Percentiles rank a stretch among this genome's conserved stretches.
These are phyloP conservation scores for Mesocricetus auratus DNA, from an alignment of 2,113 vertebrate genomes.

Conservation along the genomic window DNA sequence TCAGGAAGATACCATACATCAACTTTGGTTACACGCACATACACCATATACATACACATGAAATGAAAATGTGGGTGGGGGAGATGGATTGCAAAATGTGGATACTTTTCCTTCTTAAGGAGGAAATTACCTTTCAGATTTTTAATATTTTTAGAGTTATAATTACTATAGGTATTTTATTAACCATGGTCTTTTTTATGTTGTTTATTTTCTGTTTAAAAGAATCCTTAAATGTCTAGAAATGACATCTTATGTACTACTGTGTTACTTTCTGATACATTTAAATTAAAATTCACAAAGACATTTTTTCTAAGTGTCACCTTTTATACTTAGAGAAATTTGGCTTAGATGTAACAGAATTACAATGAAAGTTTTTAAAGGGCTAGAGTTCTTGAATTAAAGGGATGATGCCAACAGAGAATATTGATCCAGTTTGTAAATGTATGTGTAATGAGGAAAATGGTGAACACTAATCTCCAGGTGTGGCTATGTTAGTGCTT, in stretches of 20 bases:
- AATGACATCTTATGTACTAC: not conserved
- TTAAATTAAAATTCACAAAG: constrained; percentile 12
- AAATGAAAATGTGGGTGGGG: not conserved
- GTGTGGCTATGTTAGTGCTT: not conserved
- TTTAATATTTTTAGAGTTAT: not conserved
- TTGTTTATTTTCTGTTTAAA: not conserved
- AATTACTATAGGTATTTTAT: not conserved
- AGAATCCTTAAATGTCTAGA: constrained; percentile 17
- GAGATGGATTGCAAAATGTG: not conserved
- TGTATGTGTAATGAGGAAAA: not conserved
- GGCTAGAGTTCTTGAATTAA: not conserved
- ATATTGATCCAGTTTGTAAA: not conserved
- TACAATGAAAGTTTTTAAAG: constrained; percentile 29
- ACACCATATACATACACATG: not conserved
- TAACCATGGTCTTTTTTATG: not conserved
- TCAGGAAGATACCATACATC: not conserved
- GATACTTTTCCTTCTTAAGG: not conserved
- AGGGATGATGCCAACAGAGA: not conserved
- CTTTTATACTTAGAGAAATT: constrained; percentile 16
- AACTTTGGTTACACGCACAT: not conserved
- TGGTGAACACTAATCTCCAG: not conserved
- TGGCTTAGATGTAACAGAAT: constrained; percentile 13
- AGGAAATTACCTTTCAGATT: not conserved
- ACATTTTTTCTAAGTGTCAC: constrained; percentile 23
- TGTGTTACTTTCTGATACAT: not conserved